These are phyloP conservation scores for Oryzias melastigma DNA, from an alignment of 2,113 vertebrate genomes.

Conservation along the genomic window DNA sequence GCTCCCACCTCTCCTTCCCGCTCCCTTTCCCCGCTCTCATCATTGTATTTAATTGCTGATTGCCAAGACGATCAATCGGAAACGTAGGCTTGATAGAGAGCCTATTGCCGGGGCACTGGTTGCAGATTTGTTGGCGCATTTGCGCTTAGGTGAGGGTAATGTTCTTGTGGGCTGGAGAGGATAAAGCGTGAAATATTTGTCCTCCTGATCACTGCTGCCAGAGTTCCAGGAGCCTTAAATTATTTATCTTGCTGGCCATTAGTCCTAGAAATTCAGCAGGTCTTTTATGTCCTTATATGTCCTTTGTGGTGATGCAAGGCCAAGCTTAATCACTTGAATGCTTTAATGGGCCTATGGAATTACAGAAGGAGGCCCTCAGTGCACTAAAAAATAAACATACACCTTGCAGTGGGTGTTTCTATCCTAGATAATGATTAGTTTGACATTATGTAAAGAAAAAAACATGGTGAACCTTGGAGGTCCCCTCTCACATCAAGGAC, in stretches of 20 bases:
- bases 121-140: conserved; percentile 41
- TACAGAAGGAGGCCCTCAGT: conserved; percentile 18
- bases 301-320: conserved; percentile 52
- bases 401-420: conserved; percentile 28
- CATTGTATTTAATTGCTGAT: conserved; percentile 81
- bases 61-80: conserved; percentile 73
- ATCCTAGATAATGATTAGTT: conserved; percentile 39
- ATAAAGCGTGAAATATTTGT: conserved; percentile 55
- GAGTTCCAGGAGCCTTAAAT: conserved; percentile 31
- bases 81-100: conserved; percentile 68
- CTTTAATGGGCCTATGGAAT: conserved; percentile 30
- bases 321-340: conserved; percentile 44
- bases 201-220: conserved; percentile 32
- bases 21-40: conserved; percentile 63
- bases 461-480: conserved; percentile 18
- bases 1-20: conserved; percentile 42
- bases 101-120: conserved; percentile 42
- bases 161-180: conserved; percentile 41
- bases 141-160: conserved; percentile 48
- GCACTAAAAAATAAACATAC: conserved; percentile 38
- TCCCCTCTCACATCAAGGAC: conserved; percentile 55
- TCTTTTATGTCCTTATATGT: conserved; percentile 22
- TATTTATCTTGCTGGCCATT: conserved; percentile 51
- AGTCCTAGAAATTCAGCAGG: conserved; percentile 31
- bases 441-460: conserved; percentile 29